Evolutionary conservation across 1,140 invertebrate genomes (phyloP).

Genomic region (Melanaphis sacchari): DNA sequence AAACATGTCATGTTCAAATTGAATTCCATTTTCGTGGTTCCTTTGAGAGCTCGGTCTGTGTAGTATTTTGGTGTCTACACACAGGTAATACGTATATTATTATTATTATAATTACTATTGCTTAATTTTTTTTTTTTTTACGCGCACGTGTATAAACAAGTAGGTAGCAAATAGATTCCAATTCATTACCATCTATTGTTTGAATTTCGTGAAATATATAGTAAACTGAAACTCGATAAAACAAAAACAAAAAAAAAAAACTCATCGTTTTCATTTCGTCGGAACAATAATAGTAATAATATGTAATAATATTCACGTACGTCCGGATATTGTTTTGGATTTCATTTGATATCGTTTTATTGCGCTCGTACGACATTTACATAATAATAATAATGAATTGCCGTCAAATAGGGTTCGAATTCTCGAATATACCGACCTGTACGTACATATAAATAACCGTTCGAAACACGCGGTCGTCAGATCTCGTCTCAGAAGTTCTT

Average conservation of each 20-base stretch:
- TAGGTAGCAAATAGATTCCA: neutral
- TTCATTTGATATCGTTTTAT: neutral
- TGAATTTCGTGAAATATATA: neutral
- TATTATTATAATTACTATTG: neutral
- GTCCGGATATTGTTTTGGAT: neutral
- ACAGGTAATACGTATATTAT: neutral
- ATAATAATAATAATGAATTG: neutral
- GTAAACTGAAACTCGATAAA: neutral
- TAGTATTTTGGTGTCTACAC: neutral
- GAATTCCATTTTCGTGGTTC: neutral
- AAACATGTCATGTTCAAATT: neutral
- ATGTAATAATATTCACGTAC: neutral
- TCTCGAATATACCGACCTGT: too few species aligned
- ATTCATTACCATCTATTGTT: neutral
- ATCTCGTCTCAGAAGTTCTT: conserved; percentile 31
- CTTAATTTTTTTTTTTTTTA: conserved; percentile 13
- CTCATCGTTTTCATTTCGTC: neutral
- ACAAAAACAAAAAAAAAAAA: neutral
- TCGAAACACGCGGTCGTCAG: neutral
- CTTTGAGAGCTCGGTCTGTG: neutral
- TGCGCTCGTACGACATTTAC: neutral
- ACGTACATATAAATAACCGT: too few species aligned
- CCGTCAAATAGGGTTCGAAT: neutral
- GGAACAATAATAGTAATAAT: neutral
- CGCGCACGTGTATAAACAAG: neutral